Base-by-base conservation (phyloP, 1,140 invertebrate species). In the Argopecten irradians region DNA sequence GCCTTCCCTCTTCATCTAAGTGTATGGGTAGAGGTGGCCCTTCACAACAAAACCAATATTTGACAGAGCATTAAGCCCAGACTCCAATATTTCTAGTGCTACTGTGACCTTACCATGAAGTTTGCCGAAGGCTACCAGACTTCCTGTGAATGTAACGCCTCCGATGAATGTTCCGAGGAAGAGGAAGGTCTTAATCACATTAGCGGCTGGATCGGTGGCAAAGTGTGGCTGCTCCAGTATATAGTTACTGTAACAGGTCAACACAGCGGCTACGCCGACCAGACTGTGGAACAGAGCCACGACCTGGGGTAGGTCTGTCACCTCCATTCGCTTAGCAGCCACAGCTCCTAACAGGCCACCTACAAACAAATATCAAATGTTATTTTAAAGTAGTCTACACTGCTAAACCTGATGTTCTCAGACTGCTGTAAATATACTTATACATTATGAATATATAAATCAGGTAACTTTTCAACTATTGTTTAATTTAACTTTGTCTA, bases 111-210 rank as follows among this genome's bases (percentile, higher is more conserved):
- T 88, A 96, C 96, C 96, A 96, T 98, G 98, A 9, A 98, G 96
- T 96, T 98, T 98, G 88, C 98, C 98, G 95, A 98, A 98, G n/a
- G 98, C 98, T 71, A 98, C 96, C 55, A 98, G 95, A 0, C 97
- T 98, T 1, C 98, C 98, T 92, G 97, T 98, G 96, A 98, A 98
- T 13, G 98, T 98, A 43, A 98, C 97, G 83, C 98, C 98, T 91
- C 98, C 98, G 93, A 99, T 99, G 95, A 97, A 98, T 0, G 98
- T 98, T 9, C 98, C 98, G 8, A 98, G 96, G 96, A 98, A 98
- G 1, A 98, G 96, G 19, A 98, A 97, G 0, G 98, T 98, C 95
- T 98, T 98, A 71, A 98, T 96, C n/a, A 98, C 97, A 92, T 97
- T 97, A 0, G 97, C 95, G 3, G 98, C 97, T 22, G 98, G 97